Evolutionary conservation across 2,797 vertebrate species (phyloP), one percentile per base, ranked within the genome.

Genomic region (Liparis tanakae): DNA sequence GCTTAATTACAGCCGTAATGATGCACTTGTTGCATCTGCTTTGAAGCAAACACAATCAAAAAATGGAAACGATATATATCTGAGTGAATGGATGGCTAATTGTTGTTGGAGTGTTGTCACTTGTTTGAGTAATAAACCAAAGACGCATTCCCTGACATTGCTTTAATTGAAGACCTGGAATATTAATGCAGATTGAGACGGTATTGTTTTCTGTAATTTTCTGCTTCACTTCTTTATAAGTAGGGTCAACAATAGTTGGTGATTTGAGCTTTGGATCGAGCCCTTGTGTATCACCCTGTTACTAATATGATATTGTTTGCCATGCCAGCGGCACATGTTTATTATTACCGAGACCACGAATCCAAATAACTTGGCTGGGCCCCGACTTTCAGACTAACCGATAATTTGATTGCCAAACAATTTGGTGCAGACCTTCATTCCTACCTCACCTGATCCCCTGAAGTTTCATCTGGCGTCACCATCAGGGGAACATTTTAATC

Each of bases 1-100:
- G 95, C 96, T 96, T 97, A 97, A 98, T 98, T 98, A 98, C 93
- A 94, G 93, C 93, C 95, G 95, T 97, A 97, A 98, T 99, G 96
- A 96, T 95, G 94, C 95, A 97, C 97, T 97, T 97, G 97, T 97
- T 98, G 96, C 95, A 95, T 94, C 94, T 96, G 95, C 95, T 96
- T 96, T 94, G 94, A 92, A 96, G 95, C 96, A 97, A 98, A 97
- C 95, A 95, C 96, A 96, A 96, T 96, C 96, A 97, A 95, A 96
- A 95, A 95, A 95, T 96, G 94, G 95, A 96, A 91, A 96, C 92
- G 91, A 96, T 96, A 95, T 95, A 78, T 71, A 83, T 88, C 94
- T 93, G 94, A 96, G 94, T 96, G 94, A 95, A 76, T 92, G 71
- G 88, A 92, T 93, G 93, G 93, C 90, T 95, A 89, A 93, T 94